A percentile compares a stretch with the other conserved stretches of the same genome.
These are phyloP conservation scores for Alosa sapidissima DNA, from an alignment of 2,797 vertebrate species.

Conservation along the genomic window DNA sequence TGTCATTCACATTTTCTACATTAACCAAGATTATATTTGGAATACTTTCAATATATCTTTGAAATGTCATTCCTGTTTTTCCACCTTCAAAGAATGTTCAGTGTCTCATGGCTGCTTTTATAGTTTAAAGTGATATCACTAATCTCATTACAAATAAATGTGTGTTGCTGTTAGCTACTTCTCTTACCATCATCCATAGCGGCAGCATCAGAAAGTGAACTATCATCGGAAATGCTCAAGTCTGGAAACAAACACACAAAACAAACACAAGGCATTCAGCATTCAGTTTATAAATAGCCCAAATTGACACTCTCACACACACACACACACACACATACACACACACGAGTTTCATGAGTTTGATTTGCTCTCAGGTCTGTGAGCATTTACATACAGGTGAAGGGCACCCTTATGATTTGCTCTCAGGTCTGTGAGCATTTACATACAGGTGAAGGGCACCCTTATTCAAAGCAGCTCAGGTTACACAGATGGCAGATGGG, in stretches of 20 bases:
- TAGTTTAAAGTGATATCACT: too few relatives aligned
- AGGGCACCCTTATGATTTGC: neutral
- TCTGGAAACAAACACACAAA: conserved; percentile 60
- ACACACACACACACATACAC: neutral
- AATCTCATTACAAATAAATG: too few relatives aligned
- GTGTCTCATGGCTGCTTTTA: too few relatives aligned
- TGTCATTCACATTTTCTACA: too few relatives aligned
- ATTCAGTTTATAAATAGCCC: neutral
- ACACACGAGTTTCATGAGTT: neutral
- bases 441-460: neutral
- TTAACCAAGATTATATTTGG: too few relatives aligned
- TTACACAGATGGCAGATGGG: neutral
- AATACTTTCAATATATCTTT: too few relatives aligned
- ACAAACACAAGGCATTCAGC: neutral
- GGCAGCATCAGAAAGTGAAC: conserved; percentile 83
- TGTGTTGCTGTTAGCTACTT: neutral
- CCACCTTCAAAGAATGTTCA: too few relatives aligned
- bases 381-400: conserved; percentile 7
- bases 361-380: neutral
- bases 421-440: neutral
- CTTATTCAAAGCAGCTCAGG: conserved; percentile 21
- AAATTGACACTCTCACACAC: neutral
- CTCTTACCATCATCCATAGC: conserved; percentile 83
- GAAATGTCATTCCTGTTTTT: too few relatives aligned
- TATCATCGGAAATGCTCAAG: conserved; percentile 79